Conservation (phyloP, 1,140 invertebrate species). For the Caenorhabditis inopinata region DNA sequence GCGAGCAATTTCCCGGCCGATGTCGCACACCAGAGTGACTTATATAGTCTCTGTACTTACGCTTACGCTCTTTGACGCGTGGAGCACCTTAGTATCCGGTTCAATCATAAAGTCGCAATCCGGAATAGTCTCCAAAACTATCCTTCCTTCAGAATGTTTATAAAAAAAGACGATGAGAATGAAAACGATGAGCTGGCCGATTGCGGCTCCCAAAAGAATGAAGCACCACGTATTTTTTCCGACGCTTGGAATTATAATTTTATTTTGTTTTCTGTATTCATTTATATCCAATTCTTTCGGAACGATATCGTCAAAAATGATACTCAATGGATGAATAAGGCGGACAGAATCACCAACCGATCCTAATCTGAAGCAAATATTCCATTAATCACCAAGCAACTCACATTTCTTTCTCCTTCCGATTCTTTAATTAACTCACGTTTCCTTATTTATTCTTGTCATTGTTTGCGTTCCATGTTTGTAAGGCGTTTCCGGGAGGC, state of each 20-base stretch:
- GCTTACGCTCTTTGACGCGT: neutral
- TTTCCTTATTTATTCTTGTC: no score
- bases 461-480: no score
- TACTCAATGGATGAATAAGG: neutral
- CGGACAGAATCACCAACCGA: neutral
- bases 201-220: neutral
- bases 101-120: neutral
- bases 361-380: neutral
- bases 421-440: no score
- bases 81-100: neutral
- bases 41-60: no score
- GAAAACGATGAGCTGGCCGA: neutral
- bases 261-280: neutral
- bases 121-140: neutral
- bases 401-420: no score
- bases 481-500: neutral
- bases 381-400: no score
- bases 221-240: neutral
- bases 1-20: no score
- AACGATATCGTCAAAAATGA: neutral
- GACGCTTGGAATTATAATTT: neutral
- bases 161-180: neutral
- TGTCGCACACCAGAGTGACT: no score
- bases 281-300: neutral
- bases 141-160: neutral